Evolutionary conservation across 2,888 invertebrate species (phyloP).

Genomic region (Lysandra coridon): DNA sequence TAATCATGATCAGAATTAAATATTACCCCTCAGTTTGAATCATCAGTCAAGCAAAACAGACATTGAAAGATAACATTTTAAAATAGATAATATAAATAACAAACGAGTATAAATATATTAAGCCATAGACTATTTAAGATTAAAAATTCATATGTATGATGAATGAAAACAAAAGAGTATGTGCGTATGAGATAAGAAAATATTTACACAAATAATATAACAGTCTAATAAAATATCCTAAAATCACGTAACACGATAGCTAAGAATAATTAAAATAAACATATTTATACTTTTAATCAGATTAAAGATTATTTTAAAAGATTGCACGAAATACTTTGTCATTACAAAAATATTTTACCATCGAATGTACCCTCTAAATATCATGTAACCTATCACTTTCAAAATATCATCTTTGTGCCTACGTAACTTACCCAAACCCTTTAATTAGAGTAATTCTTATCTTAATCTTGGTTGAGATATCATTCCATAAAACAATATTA

Average conservation of each 20-base stretch:
- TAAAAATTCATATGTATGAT: neutral
- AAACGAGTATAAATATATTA: neutral
- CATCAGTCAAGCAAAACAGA: neutral
- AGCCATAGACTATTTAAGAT: neutral
- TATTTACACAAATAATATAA: neutral
- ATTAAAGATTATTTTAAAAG: neutral
- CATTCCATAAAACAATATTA: slow-evolving; percentile 1
- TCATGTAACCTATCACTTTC: neutral
- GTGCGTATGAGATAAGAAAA: neutral
- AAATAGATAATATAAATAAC: neutral
- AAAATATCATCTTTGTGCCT: slow-evolving; percentile 28
- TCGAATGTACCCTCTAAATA: neutral
- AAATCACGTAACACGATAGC: neutral
- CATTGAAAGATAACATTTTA: neutral
- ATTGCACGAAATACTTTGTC: neutral
- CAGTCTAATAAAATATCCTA: neutral
- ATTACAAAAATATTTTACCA: slow-evolving; percentile 18
- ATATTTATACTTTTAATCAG: neutral
- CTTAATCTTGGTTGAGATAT: neutral
- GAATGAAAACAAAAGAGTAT: neutral
- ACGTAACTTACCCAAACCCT: neutral
- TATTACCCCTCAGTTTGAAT: neutral
- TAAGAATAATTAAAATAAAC: neutral
- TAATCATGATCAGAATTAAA: neutral
- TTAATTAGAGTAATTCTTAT: neutral